phyloP scores from a whole-genome alignment of 2,113 vertebrate species.

The Willisornis vidua region DNA sequence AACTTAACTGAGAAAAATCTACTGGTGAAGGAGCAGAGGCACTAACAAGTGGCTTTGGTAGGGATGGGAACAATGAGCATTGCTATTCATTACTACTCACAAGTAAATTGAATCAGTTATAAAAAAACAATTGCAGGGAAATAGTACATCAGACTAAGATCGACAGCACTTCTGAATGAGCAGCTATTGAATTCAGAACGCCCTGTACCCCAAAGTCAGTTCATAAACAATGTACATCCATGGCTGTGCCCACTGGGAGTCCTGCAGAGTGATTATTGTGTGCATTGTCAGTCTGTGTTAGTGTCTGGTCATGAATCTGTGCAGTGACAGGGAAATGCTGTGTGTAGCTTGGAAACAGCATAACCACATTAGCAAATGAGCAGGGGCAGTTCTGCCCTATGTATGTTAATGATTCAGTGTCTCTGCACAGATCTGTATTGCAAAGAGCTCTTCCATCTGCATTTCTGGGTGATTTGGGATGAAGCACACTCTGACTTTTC shows the following conservation, averaged over 20 bases:
- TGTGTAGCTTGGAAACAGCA: background rate
- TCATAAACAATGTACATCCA: background rate
- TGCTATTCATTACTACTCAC: background rate
- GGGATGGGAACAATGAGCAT: background rate
- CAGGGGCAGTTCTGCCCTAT: background rate
- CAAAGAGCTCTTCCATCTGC: background rate
- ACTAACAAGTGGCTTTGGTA: background rate
- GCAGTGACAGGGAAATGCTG: background rate
- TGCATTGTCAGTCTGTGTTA: background rate
- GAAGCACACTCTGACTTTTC: background rate
- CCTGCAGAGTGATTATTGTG: background rate
- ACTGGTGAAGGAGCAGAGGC: background rate
- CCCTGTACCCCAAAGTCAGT: background rate
- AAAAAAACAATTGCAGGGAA: background rate
- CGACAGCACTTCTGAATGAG: background rate
- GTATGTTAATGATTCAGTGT: background rate
- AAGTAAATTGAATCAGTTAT: rapidly evolving
- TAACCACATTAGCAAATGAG: background rate
- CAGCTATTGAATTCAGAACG: background rate
- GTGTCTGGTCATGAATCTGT: background rate
- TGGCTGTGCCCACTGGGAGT: background rate
- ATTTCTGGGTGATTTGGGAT: background rate
- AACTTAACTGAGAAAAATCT: constrained; percentile 1
- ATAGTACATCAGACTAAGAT: background rate
- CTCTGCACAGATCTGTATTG: background rate